Percentiles rank a stretch among this genome's conserved stretches.
Evolutionary conservation across 2,113 vertebrate species (phyloP).

Genomic region (Onychostoma macrolepis): DNA sequence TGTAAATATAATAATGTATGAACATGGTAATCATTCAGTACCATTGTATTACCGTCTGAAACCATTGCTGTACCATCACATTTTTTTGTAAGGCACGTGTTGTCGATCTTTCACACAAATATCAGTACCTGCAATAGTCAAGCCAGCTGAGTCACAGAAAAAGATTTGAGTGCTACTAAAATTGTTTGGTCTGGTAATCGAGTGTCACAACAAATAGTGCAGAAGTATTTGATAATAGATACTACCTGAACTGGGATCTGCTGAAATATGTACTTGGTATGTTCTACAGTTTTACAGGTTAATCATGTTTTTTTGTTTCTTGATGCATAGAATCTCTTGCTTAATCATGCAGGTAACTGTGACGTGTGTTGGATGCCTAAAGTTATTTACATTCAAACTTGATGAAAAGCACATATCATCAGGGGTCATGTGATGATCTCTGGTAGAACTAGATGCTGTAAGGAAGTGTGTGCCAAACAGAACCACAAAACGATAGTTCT

Average conservation of each 20-base stretch:
- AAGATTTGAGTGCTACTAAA: neutral
- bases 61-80: too few relatives aligned
- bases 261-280: neutral
- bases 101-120: slow-evolving; percentile 21
- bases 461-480: neutral
- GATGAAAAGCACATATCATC: neutral
- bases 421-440: neutral
- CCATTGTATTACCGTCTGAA: neutral
- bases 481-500: neutral
- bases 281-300: neutral
- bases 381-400: neutral
- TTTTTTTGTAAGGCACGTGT: neutral
- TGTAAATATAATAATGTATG: neutral
- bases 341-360: neutral
- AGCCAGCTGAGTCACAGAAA: neutral
- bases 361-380: neutral
- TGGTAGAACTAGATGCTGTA: neutral
- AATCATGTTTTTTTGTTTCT: neutral
- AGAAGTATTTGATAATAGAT: neutral
- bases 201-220: neutral
- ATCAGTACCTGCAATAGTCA: neutral
- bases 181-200: neutral
- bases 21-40: neutral
- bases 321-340: neutral
- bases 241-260: neutral